Evolutionary conservation across 2,113 vertebrate genomes (phyloP).

Genomic region (Dicentrarchus labrax): DNA sequence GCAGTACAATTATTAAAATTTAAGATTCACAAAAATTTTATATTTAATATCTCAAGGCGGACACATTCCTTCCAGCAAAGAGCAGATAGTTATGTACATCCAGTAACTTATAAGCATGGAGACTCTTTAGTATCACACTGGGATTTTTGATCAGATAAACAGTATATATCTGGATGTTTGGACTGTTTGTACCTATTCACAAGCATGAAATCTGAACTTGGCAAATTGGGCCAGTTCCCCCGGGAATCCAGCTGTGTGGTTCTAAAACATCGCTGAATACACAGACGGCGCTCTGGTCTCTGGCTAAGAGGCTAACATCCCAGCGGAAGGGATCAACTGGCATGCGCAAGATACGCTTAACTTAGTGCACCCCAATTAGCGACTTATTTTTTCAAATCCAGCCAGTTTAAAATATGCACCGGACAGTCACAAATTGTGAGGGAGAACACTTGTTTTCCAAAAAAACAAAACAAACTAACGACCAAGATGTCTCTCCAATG

Average conservation of each 20-base stretch:
- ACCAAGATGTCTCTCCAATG: background rate
- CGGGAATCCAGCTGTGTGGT: background rate
- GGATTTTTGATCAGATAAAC: background rate
- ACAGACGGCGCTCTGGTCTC: background rate
- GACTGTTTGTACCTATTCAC: too few species aligned
- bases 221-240: background rate
- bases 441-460: background rate
- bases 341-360: background rate
- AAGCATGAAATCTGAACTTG: background rate
- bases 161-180: background rate
- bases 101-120: too few species aligned
- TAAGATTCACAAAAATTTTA: background rate
- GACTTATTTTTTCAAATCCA: background rate
- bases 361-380: background rate
- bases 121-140: background rate
- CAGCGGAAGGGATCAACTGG: background rate
- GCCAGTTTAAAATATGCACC: background rate
- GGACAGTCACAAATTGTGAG: background rate
- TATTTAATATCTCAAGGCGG: too few species aligned
- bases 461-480: conserved; percentile 3
- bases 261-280: conserved; percentile 4
- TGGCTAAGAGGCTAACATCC: background rate
- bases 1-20: background rate
- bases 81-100: background rate
- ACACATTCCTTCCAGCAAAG: background rate